A percentile compares a stretch with the other conserved stretches of the same genome.
These are phyloP conservation scores for Calliopum simillimum DNA, from an alignment of 2,888 invertebrate species.

Conservation along the genomic window DNA sequence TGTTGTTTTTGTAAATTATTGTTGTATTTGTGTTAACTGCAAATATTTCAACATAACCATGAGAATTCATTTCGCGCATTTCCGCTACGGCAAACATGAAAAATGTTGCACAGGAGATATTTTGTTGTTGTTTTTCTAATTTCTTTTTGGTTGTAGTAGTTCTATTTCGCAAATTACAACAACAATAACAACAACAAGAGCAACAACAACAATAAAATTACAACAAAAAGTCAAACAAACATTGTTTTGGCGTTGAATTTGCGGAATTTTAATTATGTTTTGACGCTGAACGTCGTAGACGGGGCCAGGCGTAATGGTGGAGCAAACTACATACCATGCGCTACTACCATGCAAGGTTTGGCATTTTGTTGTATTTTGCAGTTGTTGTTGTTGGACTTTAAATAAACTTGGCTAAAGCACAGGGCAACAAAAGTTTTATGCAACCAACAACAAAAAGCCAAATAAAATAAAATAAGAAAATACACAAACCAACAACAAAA, in stretches of 20 bases:
- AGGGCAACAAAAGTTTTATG: not conserved
- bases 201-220: conserved; percentile 4
- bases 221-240: not conserved
- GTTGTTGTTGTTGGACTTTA: not conserved
- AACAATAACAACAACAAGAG: conserved; percentile 5
- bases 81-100: conserved; percentile 34
- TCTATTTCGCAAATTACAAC: not conserved
- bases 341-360: not conserved
- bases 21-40: conserved; percentile 1
- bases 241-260: conserved; percentile 47
- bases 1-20: conserved; percentile 29
- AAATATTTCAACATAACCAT: conserved; percentile 27
- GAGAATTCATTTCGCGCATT: conserved; percentile 36
- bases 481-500: not conserved
- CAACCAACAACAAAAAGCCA: no score
- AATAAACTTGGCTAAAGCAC: not conserved
- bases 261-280: conserved; percentile 51
- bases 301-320: not conserved
- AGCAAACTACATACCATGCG: no score
- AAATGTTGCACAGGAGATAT: conserved; percentile 24
- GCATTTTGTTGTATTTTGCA: not conserved
- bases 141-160: conserved; percentile 14
- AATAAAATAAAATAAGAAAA: conserved; percentile 4
- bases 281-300: conserved; percentile 36
- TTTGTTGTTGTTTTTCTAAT: conserved; percentile 16